Conservation (phyloP, 2,797 vertebrate genomes). For the Schizothorax lantsangensis region DNA sequence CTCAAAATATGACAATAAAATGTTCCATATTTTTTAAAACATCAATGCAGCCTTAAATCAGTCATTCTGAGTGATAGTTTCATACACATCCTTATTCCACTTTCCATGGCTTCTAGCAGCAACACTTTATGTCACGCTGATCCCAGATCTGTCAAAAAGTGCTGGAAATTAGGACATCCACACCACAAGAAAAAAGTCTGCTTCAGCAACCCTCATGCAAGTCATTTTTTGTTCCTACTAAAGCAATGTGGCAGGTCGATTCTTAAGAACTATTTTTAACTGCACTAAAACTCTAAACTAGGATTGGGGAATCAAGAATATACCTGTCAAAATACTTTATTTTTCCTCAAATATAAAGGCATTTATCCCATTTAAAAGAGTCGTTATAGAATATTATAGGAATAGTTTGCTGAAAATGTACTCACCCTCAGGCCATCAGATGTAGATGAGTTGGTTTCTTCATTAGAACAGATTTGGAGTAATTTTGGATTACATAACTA, state of each 20-base stretch:
- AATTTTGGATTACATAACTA: not conserved
- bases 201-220: not conserved
- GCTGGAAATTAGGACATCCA: conserved; percentile 19
- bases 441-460: not conserved
- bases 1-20: not conserved
- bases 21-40: not conserved
- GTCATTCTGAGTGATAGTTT: not conserved
- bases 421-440: not conserved
- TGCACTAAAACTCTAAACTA: not conserved
- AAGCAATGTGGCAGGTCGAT: not conserved
- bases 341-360: not conserved
- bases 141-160: conserved; percentile 32
- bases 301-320: not conserved
- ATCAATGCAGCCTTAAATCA: not conserved
- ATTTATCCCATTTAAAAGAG: not conserved
- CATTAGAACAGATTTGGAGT: not conserved
- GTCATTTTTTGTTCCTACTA: not conserved
- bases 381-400: not conserved
- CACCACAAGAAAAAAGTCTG: not conserved
- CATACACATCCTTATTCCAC: conserved; percentile 14
- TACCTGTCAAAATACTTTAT: not conserved
- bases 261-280: conserved; percentile 22
- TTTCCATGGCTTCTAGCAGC: not conserved
- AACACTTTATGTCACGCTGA: conserved; percentile 1
- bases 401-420: not conserved